Evolutionary conservation across 1,140 invertebrate genomes (phyloP).

Genomic region (Phenacoccus solenopsis): DNA sequence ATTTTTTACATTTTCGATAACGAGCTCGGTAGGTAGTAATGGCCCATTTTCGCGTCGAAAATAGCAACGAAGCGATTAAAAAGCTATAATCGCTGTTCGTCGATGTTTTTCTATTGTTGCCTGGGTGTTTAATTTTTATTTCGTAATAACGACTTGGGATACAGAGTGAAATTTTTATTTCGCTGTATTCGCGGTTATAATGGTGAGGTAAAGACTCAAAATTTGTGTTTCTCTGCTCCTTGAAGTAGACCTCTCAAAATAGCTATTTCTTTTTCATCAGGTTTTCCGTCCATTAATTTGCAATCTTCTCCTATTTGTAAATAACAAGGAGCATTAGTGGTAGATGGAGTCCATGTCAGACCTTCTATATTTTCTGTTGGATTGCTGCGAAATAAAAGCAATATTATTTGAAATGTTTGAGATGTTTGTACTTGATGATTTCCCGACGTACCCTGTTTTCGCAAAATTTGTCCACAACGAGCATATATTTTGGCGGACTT

Average conservation of each 20-base stretch:
- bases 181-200: too few species aligned
- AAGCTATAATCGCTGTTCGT: too few species aligned
- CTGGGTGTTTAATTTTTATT: too few species aligned
- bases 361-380: not conserved
- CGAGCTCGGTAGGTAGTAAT: too few species aligned
- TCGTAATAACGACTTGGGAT: too few species aligned
- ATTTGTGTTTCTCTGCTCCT: not conserved
- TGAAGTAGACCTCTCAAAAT: not conserved
- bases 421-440: not conserved
- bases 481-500: not conserved
- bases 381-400: not conserved
- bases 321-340: not conserved
- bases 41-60: too few species aligned
- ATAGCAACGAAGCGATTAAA: too few species aligned
- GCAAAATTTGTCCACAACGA: not conserved
- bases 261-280: not conserved
- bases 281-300: not conserved
- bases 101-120: too few species aligned
- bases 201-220: too few species aligned
- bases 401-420: not conserved
- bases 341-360: not conserved
- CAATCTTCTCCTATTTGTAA: not conserved
- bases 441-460: not conserved
- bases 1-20: too few species aligned
- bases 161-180: too few species aligned